Percentiles rank a stretch among this genome's conserved stretches.
phyloP scores from a whole-genome alignment of 1,140 invertebrate species.

The Scaptomyza montana region DNA sequence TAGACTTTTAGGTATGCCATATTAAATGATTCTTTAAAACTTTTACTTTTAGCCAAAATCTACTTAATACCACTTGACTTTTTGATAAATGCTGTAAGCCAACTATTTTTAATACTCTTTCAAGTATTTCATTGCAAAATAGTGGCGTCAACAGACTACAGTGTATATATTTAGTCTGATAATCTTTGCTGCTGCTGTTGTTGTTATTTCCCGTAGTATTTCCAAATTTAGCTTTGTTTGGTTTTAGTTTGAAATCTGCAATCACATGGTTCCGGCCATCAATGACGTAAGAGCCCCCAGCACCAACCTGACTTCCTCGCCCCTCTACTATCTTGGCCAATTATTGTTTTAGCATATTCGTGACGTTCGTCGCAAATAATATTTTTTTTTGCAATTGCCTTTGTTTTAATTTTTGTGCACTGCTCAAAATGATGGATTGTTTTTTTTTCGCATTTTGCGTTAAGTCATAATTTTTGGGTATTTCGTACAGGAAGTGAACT shows the following conservation, averaged over 20 bases:
- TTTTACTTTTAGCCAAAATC: slow-evolving; percentile 3
- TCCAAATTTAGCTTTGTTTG: slow-evolving; percentile 25
- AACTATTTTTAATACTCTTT: neutral
- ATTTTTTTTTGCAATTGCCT: neutral
- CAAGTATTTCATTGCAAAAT: slow-evolving; percentile 24
- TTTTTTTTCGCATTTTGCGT: slow-evolving; percentile 45
- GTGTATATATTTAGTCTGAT: neutral
- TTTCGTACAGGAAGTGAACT: slow-evolving; percentile 51
- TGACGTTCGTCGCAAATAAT: slow-evolving; percentile 72
- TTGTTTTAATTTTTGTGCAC: slow-evolving; percentile 23
- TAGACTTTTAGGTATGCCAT: neutral
- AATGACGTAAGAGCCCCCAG: slow-evolving; percentile 33
- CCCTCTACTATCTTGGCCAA: slow-evolving; percentile 5
- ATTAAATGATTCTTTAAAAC: slow-evolving; percentile 10
- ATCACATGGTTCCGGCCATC: slow-evolving; percentile 58
- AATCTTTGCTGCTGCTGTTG: neutral
- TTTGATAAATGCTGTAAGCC: neutral
- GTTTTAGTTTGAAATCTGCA: slow-evolving; percentile 41
- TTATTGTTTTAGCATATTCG: slow-evolving; percentile 26
- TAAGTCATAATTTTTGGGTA: slow-evolving; percentile 54
- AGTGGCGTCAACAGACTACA: slow-evolving; percentile 15
- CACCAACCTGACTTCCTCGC: neutral
- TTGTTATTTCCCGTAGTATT: slow-evolving; percentile 10
- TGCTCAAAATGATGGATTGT: slow-evolving; percentile 61
- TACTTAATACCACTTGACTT: slow-evolving; percentile 18